Evolutionary conservation across 2,113 vertebrate species (phyloP), one percentile per base, ranked within the genome.

Genomic region (Euleptes europaea): DNA sequence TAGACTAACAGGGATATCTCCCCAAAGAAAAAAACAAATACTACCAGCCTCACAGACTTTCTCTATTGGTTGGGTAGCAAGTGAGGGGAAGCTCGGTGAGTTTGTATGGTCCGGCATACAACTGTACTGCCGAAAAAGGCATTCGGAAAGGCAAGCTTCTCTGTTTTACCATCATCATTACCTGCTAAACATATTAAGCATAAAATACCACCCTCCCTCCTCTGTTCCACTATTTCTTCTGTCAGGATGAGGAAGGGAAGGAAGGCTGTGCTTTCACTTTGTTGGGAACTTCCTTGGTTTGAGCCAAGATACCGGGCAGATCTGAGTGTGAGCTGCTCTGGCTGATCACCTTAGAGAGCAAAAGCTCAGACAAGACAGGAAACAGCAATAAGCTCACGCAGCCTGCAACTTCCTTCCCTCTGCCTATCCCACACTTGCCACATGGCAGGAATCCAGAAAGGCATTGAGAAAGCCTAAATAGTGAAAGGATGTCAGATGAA

Each of bases 331-430:
- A 74, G 78, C 80, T 90, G 90, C 40, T 83, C 38, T 17, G 2
- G 83, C 78, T 47, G 84, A 65, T 13, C 75, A 78, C 51, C 86
- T 90, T 84, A 21, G 88, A 89, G 89, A 77, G 86, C 66, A 83
- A 77, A 86, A 83, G 83, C 87, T 88, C 91, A 93, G 93, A 93
- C 91, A 86, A 74, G 90, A 86, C 88, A 91, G 90, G 92, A 95
- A 94, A 92, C 72, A 76, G 88, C 79, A 84, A 71, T 23, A 74
- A 92, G 86, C 47, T 47, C 67, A 23, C 0, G 79, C 80, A 92
- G 80, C 85, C 84, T 78, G 88, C 91, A 75, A 75, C 70, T 38
- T 86, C 47, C 86, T 89, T 44, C 47, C 83, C 81, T 7, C 2
- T 10, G 83, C 90, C 88, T 51, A 49, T 17, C 38, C 66, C n/a